Evolutionary conservation across 2,113 vertebrate species (phyloP).

Genomic region (Psephotus haematonotus): DNA sequence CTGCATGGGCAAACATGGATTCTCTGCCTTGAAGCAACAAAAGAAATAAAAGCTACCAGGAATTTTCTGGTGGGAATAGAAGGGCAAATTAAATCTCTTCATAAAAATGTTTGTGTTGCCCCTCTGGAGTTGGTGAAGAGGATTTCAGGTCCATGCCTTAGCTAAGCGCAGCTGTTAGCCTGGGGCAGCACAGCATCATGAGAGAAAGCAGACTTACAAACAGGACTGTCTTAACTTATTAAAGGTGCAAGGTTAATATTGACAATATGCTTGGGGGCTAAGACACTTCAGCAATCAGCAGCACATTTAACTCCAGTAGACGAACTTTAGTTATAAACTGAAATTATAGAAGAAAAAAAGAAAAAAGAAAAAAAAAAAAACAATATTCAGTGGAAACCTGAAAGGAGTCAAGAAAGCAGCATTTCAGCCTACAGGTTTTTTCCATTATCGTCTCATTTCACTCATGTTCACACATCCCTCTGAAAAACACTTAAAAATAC

Average conservation of each 20-base stretch:
- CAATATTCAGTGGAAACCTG: not conserved
- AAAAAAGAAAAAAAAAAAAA: no score
- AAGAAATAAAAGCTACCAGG: not conserved
- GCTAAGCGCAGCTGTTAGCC: not conserved
- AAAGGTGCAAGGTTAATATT: not conserved
- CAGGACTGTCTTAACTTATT: not conserved
- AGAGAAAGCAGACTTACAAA: not conserved
- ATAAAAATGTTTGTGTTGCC: not conserved
- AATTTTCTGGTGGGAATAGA: not conserved
- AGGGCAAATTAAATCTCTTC: not conserved
- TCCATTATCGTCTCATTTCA: not conserved
- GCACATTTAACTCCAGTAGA: not conserved
- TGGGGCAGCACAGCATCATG: not conserved
- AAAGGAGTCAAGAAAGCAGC: not conserved
- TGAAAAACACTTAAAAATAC: not conserved
- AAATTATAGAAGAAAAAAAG: not conserved
- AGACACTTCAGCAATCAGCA: not conserved
- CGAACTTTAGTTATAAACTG: not conserved
- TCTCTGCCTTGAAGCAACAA: not conserved
- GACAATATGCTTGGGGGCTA: not conserved
- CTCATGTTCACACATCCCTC: rapidly evolving
- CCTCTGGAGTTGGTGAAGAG: not conserved
- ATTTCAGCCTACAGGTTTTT: not conserved
- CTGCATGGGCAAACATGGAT: not conserved
- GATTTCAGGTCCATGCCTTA: not conserved